Evolutionary conservation across 2,888 invertebrate genomes (phyloP), one percentile per base, ranked within the genome.

Genomic region (Sinotaia quadrata): DNA sequence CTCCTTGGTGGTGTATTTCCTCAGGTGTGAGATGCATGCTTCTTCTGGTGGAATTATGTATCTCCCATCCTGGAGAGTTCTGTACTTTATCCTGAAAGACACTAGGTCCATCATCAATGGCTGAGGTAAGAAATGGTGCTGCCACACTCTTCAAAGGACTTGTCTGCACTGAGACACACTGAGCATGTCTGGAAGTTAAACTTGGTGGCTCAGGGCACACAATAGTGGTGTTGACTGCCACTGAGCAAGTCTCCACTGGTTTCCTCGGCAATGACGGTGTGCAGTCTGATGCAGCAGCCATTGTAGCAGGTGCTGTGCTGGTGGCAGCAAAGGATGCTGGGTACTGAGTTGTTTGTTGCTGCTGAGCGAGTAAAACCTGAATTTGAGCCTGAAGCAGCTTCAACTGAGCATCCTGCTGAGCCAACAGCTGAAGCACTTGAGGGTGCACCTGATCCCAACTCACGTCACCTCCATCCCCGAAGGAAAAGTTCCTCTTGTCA

Each of bases 341-440:
- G 37, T 18, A 33, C 29, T 33, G 29, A 21, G 59, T 47, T 21
- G 36, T 56, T 24, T 61, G 57, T 18, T 69, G 59, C 66, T 84
- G 84, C 34, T 77, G 75, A 1, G 76, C 44, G 41, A 83, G 72
- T 4, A 87, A 78, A 41, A 80, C 70, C 59, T 81, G 77, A 31
- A 87, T 82, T 74, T 87, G 87, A 29, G 81, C 78, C 66, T 86
- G 84, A 15, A 87, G 75, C 65, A 75, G 74, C 65, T 83, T 80
- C 41, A 87, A 75, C 72, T 87, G 85, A 44, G 78, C 73, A 66
- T 84, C 84, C 69, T 87, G 87, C 57, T 81, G 79, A 52, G 80
- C 60, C 10, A 87, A 74, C 5, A 84, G 69, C 67, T 84, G 79
- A 44, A 84, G 82, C 15, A 87, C 80, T 58, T 86, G 85, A 21